Evolutionary conservation across 2,797 vertebrate genomes (phyloP), one percentile per base, ranked within the genome.

Genomic region (Spizella passerina): DNA sequence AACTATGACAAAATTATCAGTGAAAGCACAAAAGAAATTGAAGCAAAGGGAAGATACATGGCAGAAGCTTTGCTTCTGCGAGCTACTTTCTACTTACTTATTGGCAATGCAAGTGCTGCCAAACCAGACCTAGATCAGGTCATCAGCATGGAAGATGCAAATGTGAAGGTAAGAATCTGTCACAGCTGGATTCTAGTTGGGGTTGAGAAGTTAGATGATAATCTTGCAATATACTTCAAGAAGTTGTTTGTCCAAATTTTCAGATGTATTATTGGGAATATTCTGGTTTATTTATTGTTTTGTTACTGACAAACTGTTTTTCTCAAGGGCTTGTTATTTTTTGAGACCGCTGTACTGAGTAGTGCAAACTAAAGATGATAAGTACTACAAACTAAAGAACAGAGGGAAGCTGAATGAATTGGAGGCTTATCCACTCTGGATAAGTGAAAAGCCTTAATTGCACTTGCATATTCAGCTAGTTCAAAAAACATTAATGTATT

Each of bases 1-100:
- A 99, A 99, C 96, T 99, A 99, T 49, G 99, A 99, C 97, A 99
- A 99, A 98, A 99, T 99, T 94, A 99, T 99, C 98, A 99, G 99
- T 60, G 99, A 99, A 96, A 99, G 99, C 98, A 99, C 99, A 89
- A 99, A 99, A 98, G 99, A 99, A 98, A 98, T 99, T 18, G 99
- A 99, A 61, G 98, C 98, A 21, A 98, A 97, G 65, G 99, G 99
- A 59, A 98, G 98, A 94, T 99, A 99, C 98, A 98, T 97, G 21
- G 99, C 99, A 14, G 99, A 99, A 98, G 99, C 99, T 26, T 98
- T 99, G 94, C 97, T 99, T 92, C 98, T 99, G 64, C 98, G 99
- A 57, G 99, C 99, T 92, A 99, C 99, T 4, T 99, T 99, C 98
- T 99, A 99, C 97, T 97, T 99, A 94, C 98, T 99, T 94, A 99